Evolutionary conservation across 2,888 invertebrate species (phyloP).

Genomic region (Scaptomyza polygonia): DNA sequence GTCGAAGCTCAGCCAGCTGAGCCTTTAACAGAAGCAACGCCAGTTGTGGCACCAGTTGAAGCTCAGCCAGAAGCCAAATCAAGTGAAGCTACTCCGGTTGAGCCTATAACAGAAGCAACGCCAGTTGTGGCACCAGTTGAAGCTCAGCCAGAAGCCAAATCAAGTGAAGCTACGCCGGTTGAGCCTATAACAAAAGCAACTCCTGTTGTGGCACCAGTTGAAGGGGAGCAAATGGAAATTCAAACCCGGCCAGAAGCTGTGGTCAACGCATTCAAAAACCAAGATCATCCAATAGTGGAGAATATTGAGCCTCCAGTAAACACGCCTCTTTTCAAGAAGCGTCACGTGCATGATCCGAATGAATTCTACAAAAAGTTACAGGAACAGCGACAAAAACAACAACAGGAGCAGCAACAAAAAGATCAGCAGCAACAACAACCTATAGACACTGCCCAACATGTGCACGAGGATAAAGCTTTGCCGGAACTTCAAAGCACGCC

Average conservation of each 20-base stretch:
- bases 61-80: not conserved
- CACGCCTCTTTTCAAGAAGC: conserved; percentile 50
- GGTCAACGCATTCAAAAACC: not conserved
- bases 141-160: not conserved
- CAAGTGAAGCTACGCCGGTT: not conserved
- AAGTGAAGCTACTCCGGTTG: not conserved
- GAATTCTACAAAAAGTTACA: conserved; percentile 59
- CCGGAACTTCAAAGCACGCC: conserved; percentile 36
- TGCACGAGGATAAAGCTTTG: not conserved
- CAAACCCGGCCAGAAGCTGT: not conserved
- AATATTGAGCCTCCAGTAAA: not conserved
- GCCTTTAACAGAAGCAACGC: too few species aligned
- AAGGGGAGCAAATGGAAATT: not conserved
- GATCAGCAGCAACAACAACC: not conserved
- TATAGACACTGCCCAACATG: not conserved
- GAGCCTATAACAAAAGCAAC: too few species aligned
- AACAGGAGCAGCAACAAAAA: not conserved
- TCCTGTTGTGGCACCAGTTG: not conserved
- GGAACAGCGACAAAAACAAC: conserved; percentile 29
- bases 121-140: not conserved
- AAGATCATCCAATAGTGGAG: not conserved
- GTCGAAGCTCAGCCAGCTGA: too few species aligned
- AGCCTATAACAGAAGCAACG: too few species aligned
- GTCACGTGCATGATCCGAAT: conserved; percentile 53
- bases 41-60: too few species aligned